These are phyloP conservation scores for Nephrotoma flavescens DNA, from an alignment of 2,888 invertebrate genomes.

Conservation along the genomic window DNA sequence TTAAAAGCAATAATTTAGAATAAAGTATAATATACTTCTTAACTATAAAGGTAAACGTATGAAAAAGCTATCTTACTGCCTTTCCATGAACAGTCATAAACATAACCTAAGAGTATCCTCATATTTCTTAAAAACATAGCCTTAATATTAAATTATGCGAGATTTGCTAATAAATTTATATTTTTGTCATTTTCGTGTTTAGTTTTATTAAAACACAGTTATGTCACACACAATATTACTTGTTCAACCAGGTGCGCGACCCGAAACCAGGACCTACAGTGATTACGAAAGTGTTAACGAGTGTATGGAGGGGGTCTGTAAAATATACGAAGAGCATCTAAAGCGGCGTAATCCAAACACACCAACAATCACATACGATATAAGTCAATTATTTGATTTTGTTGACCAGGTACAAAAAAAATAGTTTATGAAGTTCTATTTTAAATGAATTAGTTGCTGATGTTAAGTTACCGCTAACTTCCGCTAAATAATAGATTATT, in stretches of 20 bases:
- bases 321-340: constrained; percentile 96
- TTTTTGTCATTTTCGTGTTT: neutral
- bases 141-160: neutral
- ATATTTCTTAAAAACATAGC: neutral
- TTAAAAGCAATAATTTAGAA: neutral
- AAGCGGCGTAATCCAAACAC: constrained; percentile 91
- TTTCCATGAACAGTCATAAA: neutral
- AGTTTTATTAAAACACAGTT: constrained; percentile 19
- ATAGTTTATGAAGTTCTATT: neutral
- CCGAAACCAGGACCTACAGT: constrained; percentile 93
- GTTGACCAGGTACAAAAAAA: constrained; percentile 59
- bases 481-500: neutral
- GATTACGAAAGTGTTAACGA: constrained; percentile 98
- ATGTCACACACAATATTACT: constrained; percentile 93
- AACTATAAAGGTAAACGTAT: neutral
- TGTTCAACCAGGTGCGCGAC: constrained; percentile 84
- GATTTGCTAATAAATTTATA: neutral
- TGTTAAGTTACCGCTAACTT: neutral
- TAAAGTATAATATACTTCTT: neutral
- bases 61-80: neutral
- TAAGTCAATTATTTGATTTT: constrained; percentile 95
- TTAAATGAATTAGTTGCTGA: neutral
- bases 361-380: constrained; percentile 96
- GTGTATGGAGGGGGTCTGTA: constrained; percentile 97
- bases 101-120: neutral